These are phyloP conservation scores for Acrobeloides nanus DNA, from an alignment of 2,888 invertebrate genomes.

Conservation along the genomic window DNA sequence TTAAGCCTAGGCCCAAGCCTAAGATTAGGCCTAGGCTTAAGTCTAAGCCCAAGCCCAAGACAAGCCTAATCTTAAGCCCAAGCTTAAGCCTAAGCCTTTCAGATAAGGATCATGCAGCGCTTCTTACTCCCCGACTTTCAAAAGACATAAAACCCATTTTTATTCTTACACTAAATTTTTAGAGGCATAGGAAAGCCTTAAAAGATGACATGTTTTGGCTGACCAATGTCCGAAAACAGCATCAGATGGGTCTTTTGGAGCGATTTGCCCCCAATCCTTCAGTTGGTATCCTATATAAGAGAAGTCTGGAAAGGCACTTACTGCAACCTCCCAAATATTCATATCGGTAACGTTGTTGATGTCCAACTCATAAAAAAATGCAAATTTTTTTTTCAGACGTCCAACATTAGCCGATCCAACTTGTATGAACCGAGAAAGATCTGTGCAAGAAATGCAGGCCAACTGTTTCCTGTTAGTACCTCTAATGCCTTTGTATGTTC, in stretches of 20 bases:
- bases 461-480: constrained; percentile 52
- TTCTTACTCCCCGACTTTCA: no score
- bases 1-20: no score
- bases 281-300: constrained; percentile 44
- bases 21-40: no score
- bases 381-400: constrained; percentile 24
- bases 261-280: constrained; percentile 49
- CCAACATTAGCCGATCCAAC: constrained; percentile 53
- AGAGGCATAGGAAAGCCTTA: constrained; percentile 49
- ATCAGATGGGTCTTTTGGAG: constrained; percentile 33
- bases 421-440: constrained; percentile 42
- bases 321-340: constrained; percentile 25
- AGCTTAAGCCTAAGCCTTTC: no score
- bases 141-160: no score
- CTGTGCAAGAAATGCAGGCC: constrained; percentile 43
- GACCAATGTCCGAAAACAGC: constrained; percentile 40
- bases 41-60: no score
- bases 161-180: constrained; percentile 11
- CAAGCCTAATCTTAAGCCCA: no score
- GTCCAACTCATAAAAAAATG: background rate
- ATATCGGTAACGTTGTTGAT: constrained; percentile 28
- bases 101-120: no score
- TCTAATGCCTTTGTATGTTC: constrained; percentile 45
- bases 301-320: constrained; percentile 47
- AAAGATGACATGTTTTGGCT: constrained; percentile 53